Evolutionary conservation across 2,888 invertebrate genomes (phyloP), one percentile per base, ranked within the genome.

Genomic region (Ormia ochracea): DNA sequence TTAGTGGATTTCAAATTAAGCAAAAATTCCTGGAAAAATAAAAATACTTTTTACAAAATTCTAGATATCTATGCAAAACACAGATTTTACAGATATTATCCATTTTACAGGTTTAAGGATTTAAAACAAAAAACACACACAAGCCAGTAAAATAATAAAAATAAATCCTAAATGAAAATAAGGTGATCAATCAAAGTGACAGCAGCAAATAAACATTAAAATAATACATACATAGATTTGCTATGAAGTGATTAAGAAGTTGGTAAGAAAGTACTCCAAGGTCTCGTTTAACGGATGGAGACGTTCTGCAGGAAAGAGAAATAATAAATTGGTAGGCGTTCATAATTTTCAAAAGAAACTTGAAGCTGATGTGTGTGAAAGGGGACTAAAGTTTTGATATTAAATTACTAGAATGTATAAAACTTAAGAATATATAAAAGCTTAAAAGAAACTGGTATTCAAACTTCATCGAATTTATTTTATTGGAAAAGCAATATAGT

Each of bases 181-280:
- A 80, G 72, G 61, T 63, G 72, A 80, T 80, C 80, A 76, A 80
- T 80, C 76, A 80, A 69, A 61, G 36, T 72, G 72, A 43, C 56
- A 72, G 28, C 56, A 58, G 21, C 58, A 61, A 56, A 41, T n/a
- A 41, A 28, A 33, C 31, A 33, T 14, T 23, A 21, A 50, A 36
- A 14, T 43, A 31, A 26, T 14, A 3, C 14, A 14, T 14, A 1
- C 7, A 14, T 6, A 41, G n/a, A 41, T 7, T n/a, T 38, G 4
- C 5, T 14, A 3, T 14, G 1, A 1, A 38, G 28, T 28, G 6
- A 4, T 4, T 28, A 28, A 41, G 17, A 17, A 17, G 14, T 41
- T 41, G 9, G 7, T 14, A 4, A 14, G 14, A n/a, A n/a, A n/a
- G n/a, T n/a, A n/a, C n/a, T n/a, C n/a, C n/a, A n/a, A n/a, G n/a